phyloP scores from a whole-genome alignment of 2,797 vertebrate genomes.

The Holocentrus rufus region DNA sequence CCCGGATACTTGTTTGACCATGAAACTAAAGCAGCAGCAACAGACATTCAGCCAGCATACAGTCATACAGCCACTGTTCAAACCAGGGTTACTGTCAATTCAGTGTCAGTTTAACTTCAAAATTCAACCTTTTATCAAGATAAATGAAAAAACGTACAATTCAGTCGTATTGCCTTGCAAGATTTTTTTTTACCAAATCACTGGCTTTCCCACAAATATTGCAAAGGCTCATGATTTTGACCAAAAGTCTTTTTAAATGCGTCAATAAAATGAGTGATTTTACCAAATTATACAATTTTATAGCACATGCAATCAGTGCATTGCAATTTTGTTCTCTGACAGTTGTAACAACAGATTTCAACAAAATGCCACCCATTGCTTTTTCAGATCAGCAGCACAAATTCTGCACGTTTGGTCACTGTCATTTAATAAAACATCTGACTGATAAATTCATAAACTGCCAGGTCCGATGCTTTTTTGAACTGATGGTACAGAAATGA shows the following conservation, averaged over 20 bases:
- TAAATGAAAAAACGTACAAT: neutral
- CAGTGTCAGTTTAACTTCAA: slow-evolving; percentile 26
- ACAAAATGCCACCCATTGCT: neutral
- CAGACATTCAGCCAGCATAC: slow-evolving; percentile 70
- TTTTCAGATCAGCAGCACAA: neutral
- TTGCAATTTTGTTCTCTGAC: neutral
- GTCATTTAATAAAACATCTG: neutral
- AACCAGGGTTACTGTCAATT: slow-evolving; percentile 27
- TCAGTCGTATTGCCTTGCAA: neutral
- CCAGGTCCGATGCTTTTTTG: neutral
- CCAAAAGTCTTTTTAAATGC: slow-evolving; percentile 50
- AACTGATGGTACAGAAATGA: slow-evolving; percentile 38
- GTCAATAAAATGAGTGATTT: neutral
- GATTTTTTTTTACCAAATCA: neutral
- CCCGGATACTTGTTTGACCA: slow-evolving; percentile 76
- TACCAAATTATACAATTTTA: too few species aligned
- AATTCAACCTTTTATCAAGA: neutral
- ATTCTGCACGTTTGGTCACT: neutral
- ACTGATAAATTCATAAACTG: neutral
- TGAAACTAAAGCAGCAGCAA: slow-evolving; percentile 75
- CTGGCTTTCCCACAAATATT: slow-evolving; percentile 33
- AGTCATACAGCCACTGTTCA: slow-evolving; percentile 57
- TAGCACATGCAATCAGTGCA: neutral
- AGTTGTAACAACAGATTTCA: neutral
- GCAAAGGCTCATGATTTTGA: slow-evolving; percentile 28